Evolutionary conservation across 2,797 vertebrate genomes (phyloP).

Genomic region (Argya squamiceps): DNA sequence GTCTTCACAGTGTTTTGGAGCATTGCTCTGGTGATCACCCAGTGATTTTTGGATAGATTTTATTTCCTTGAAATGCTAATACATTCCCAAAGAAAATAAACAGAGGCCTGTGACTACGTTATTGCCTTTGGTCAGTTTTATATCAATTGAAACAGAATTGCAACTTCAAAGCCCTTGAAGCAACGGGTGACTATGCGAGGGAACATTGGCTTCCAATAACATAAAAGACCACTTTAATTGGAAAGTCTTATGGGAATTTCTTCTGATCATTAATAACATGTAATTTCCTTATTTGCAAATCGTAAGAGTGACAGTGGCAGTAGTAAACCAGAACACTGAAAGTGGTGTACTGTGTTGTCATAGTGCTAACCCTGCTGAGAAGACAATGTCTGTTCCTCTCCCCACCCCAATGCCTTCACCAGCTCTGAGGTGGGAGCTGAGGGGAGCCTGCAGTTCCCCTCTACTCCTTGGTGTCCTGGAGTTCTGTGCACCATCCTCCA

Average conservation of each 20-base stretch:
- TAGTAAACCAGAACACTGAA: neutral
- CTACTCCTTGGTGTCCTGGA: neutral
- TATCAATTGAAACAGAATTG: neutral
- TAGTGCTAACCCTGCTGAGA: neutral
- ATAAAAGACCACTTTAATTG: neutral
- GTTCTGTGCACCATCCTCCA: neutral
- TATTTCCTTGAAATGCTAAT: neutral
- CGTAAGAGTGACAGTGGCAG: neutral
- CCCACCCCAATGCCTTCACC: neutral
- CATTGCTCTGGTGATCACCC: neutral
- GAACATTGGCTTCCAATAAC: neutral
- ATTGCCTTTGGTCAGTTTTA: neutral
- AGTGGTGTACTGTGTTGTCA: neutral
- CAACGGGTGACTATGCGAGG: neutral
- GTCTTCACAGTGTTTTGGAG: neutral
- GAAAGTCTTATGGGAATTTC: neutral
- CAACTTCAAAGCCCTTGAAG: neutral
- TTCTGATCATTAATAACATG: slow-evolving; percentile 14
- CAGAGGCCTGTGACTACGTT: neutral
- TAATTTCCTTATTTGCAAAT: slow-evolving; percentile 29
- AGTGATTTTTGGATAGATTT: neutral
- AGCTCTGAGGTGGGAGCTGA: neutral
- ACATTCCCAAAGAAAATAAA: neutral
- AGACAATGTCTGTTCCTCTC: neutral
- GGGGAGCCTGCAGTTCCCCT: neutral